Evolutionary conservation across 2,888 invertebrate species (phyloP).

Genomic region (Gnatocerus cornutus): DNA sequence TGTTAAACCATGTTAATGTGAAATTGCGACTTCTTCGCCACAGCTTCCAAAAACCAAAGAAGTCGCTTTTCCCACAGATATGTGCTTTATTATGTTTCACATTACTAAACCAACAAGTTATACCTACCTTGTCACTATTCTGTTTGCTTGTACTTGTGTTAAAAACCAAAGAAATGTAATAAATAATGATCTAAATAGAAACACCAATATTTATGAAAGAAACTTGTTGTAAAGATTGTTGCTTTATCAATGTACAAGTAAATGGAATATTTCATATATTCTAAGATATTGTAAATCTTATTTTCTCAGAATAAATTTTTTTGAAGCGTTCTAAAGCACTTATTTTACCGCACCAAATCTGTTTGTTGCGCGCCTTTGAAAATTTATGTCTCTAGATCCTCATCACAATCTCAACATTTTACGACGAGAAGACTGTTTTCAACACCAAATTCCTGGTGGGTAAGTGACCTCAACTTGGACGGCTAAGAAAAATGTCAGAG

Average conservation of each 20-base stretch:
- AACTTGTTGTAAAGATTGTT: slow-evolving; percentile 51
- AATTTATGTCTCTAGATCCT: too few species aligned
- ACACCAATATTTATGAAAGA: slow-evolving; percentile 53
- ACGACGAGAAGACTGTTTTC: too few species aligned
- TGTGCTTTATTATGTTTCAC: slow-evolving; percentile 42
- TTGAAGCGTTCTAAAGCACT: slow-evolving; percentile 46
- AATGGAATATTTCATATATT: slow-evolving; percentile 52
- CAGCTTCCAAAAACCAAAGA: slow-evolving; percentile 8
- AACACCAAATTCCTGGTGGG: too few species aligned
- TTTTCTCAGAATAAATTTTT: slow-evolving; percentile 53
- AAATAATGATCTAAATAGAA: slow-evolving; percentile 52
- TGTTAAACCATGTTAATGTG: slow-evolving; percentile 34
- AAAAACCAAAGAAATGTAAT: slow-evolving; percentile 44
- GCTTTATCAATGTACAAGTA: slow-evolving; percentile 52
- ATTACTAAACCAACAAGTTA: slow-evolving; percentile 26
- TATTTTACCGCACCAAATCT: too few species aligned
- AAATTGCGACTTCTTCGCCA: slow-evolving; percentile 37
- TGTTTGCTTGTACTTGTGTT: slow-evolving; percentile 53
- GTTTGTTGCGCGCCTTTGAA: too few species aligned
- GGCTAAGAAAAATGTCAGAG: too few species aligned
- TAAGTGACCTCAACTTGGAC: too few species aligned
- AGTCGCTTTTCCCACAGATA: slow-evolving; percentile 36
- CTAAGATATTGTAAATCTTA: slow-evolving; percentile 52
- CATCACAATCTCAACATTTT: too few species aligned
- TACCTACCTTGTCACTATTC: slow-evolving; percentile 45